A percentile compares a stretch with the other conserved stretches of the same genome.
Evolutionary conservation across 2,888 invertebrate species (phyloP).

Genomic region (Amiota communis): DNA sequence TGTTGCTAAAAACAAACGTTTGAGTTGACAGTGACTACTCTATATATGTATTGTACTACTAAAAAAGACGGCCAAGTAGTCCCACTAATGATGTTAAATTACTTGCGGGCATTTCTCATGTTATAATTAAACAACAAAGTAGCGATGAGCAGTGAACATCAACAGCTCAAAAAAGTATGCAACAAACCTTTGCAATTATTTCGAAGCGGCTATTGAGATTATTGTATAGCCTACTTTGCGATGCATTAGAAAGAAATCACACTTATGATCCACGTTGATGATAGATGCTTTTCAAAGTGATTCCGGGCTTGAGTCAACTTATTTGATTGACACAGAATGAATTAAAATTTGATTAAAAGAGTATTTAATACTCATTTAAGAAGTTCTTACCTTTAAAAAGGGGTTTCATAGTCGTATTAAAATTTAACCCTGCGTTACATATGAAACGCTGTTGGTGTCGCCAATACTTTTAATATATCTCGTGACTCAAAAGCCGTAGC

Average conservation of each 20-base stretch:
- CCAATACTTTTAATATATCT: too few species aligned
- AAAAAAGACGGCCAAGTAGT: constrained; percentile 59
- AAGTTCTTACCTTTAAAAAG: too few species aligned
- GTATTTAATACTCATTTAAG: not conserved
- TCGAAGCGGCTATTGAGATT: not conserved
- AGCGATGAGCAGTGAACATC: constrained; percentile 17
- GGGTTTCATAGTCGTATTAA: too few species aligned
- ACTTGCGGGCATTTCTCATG: constrained; percentile 71
- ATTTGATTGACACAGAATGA: not conserved
- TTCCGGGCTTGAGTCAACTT: not conserved
- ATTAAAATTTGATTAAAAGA: not conserved
- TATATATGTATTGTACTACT: too few species aligned
- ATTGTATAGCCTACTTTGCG: constrained; percentile 17
- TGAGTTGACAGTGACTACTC: too few species aligned
- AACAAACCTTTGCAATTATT: not conserved
- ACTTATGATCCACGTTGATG: too few species aligned
- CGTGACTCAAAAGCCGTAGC: too few species aligned
- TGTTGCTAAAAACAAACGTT: too few species aligned
- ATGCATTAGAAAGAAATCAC: not conserved
- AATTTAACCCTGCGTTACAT: too few species aligned
- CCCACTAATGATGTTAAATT: constrained; percentile 75
- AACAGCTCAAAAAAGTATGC: constrained; percentile 16
- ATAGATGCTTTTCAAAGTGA: not conserved
- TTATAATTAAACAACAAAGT: constrained; percentile 64
- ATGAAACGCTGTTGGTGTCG: too few species aligned